Percentiles rank a stretch among this genome's conserved stretches.
Conservation (phyloP, 2,888 invertebrate genomes). For the Allolobophora icterica region DNA sequence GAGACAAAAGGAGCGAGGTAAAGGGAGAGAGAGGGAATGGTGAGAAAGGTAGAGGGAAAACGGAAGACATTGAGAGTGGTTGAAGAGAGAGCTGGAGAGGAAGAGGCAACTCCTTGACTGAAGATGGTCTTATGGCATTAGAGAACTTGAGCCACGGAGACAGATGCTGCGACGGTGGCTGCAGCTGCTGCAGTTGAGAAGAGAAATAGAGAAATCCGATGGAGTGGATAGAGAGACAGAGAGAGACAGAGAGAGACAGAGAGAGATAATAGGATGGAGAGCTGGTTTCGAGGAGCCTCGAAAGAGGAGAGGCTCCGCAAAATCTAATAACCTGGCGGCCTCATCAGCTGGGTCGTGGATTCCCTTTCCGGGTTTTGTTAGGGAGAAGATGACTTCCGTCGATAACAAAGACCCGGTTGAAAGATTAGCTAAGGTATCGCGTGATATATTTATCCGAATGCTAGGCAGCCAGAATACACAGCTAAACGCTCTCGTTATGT, state of each 20-base stretch:
- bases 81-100: background rate
- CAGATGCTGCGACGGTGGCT: background rate
- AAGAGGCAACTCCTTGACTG: background rate
- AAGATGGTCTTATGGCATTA: constrained; percentile 2
- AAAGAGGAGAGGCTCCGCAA: background rate
- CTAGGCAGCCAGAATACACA: background rate
- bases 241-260: background rate
- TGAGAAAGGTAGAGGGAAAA: too few relatives aligned
- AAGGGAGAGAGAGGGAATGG: too few relatives aligned
- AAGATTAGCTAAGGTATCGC: background rate
- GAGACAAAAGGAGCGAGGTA: too few relatives aligned
- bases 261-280: background rate
- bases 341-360: background rate
- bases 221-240: background rate
- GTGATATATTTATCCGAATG: background rate
- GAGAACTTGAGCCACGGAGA: background rate
- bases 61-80: too few relatives aligned
- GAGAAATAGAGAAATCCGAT: background rate
- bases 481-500: background rate
- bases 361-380: background rate
- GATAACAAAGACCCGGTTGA: background rate
- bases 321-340: background rate
- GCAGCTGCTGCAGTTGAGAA: background rate
- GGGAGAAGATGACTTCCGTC: background rate
- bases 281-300: background rate